These are phyloP conservation scores for Saccostrea echinata DNA, from an alignment of 1,140 invertebrate species.

Conservation along the genomic window DNA sequence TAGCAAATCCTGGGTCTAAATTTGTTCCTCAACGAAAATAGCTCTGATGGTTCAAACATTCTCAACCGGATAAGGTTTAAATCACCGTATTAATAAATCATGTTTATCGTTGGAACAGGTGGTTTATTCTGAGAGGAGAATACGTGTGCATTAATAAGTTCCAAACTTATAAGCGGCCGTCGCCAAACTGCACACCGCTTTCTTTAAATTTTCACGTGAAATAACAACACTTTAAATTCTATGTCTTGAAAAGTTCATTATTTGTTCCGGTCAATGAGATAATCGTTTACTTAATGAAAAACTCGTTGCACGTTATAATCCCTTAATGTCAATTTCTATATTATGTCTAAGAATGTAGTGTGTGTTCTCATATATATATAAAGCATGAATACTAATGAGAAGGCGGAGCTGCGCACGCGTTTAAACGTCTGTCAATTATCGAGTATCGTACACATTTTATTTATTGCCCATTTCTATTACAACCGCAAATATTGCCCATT, in stretches of 20 bases:
- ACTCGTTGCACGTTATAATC: slow-evolving; percentile 31
- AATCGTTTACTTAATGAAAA: slow-evolving; percentile 35
- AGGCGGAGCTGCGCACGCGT: slow-evolving; percentile 15
- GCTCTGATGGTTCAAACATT: slow-evolving; percentile 22
- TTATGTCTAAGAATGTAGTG: slow-evolving; percentile 29
- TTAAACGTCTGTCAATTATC: slow-evolving; percentile 37
- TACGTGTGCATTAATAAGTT: slow-evolving; percentile 35
- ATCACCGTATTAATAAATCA: slow-evolving; percentile 37
- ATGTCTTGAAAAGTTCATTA: slow-evolving; percentile 15
- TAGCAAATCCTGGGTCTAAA: slow-evolving; percentile 24
- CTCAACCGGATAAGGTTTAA: slow-evolving; percentile 38
- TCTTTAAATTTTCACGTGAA: slow-evolving; percentile 10
- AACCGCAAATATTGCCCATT: slow-evolving; percentile 16
- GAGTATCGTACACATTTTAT: slow-evolving; percentile 24
- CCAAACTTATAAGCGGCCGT: background rate
- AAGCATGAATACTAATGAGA: slow-evolving; percentile 35
- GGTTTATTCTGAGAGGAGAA: slow-evolving; percentile 22
- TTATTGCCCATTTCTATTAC: background rate
- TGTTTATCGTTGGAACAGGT: slow-evolving; percentile 29
- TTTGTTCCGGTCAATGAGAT: slow-evolving; percentile 7
- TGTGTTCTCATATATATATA: slow-evolving; percentile 37
- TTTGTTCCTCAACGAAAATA: slow-evolving; percentile 37
- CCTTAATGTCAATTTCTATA: slow-evolving; percentile 39
- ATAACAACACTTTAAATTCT: slow-evolving; percentile 13
- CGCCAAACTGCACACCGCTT: background rate